phyloP scores from a whole-genome alignment of 1,140 invertebrate species.

The Sminthurides bifidus region DNA sequence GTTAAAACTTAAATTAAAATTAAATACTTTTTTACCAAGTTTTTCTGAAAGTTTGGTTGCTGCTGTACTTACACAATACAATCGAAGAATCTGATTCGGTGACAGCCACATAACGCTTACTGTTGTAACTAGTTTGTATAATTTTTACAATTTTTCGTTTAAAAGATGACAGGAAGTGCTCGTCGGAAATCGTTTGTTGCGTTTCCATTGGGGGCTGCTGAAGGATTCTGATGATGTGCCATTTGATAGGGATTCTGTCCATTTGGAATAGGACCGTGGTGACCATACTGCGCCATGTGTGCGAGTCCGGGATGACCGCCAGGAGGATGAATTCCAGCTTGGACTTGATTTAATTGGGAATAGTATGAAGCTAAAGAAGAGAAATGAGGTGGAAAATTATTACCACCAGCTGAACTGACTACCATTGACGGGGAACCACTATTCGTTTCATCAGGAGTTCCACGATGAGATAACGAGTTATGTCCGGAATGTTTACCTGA shows the following conservation, averaged over 20 bases:
- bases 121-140: background rate
- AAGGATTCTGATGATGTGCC: conserved; percentile 21
- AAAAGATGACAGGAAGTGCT: conserved; percentile 30
- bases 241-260: conserved; percentile 30
- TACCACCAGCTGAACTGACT: conserved; percentile 15
- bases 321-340: conserved; percentile 21
- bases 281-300: conserved; percentile 29
- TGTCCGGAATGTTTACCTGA: conserved; percentile 7
- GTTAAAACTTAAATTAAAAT: no score
- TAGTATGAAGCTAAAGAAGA: conserved; percentile 27
- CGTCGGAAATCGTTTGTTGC: conserved; percentile 23
- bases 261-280: conserved; percentile 24
- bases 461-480: conserved; percentile 11
- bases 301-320: conserved; percentile 22
- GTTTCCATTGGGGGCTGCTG: conserved; percentile 13
- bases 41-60: background rate
- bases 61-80: background rate
- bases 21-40: background rate
- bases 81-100: background rate
- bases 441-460: conserved; percentile 21
- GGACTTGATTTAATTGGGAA: conserved; percentile 28
- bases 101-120: background rate
- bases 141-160: background rate
- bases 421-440: conserved; percentile 16
- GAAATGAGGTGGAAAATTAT: conserved; percentile 26